Evolutionary conservation across 2,888 invertebrate species (phyloP).

Genomic region (Chouioia cunea): DNA sequence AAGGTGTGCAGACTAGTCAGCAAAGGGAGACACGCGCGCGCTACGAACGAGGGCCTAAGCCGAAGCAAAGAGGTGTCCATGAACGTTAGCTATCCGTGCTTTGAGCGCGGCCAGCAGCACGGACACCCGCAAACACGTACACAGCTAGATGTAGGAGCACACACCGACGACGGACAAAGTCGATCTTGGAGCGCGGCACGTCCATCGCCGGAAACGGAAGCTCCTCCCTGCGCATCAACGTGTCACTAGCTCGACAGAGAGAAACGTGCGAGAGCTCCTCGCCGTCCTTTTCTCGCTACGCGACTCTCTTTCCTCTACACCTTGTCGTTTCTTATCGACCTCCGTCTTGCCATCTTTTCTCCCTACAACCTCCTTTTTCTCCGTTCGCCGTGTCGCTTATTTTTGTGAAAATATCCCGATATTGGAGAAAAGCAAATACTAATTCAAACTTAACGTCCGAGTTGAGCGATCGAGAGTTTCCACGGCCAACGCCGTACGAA

Average conservation of each 20-base stretch:
- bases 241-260: constrained; percentile 21
- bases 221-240: constrained; percentile 60
- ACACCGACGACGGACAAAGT: constrained; percentile 47
- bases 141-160: too few species aligned
- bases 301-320: background rate
- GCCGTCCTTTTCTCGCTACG: background rate
- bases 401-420: background rate
- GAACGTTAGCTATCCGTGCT: too few species aligned
- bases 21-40: too few species aligned
- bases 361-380: background rate
- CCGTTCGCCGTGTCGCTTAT: too few species aligned
- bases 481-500: constrained; percentile 36
- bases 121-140: too few species aligned
- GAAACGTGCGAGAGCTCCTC: constrained; percentile 5
- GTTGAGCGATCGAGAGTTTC: constrained; percentile 28
- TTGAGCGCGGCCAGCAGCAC: too few species aligned
- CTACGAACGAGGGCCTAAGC: too few species aligned
- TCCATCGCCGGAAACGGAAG: constrained; percentile 66
- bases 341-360: background rate
- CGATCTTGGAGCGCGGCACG: constrained; percentile 59
- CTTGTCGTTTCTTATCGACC: background rate
- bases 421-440: constrained; percentile 38
- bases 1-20: too few species aligned
- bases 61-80: too few species aligned
- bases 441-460: constrained; percentile 8